Evolutionary conservation across 2,797 vertebrate species (phyloP).

Genomic region (Euphonia xanthogaster): DNA sequence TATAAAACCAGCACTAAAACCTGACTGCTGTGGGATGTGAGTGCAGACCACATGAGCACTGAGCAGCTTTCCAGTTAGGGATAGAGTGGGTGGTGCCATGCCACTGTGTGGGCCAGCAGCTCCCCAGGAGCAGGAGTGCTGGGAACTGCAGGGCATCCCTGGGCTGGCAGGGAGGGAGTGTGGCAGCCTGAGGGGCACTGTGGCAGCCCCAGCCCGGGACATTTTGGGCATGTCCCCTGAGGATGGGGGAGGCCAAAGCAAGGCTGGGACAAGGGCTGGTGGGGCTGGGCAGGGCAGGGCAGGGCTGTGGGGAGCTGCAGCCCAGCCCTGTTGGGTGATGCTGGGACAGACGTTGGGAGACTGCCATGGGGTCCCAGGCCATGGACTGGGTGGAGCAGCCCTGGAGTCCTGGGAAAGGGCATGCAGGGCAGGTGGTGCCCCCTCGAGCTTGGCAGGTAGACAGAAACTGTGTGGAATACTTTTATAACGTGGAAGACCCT

Average conservation of each 20-base stretch:
- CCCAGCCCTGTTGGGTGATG: fast-evolving
- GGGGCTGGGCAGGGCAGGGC: fast-evolving
- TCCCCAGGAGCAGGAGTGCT: fast-evolving
- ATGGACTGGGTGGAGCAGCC: fast-evolving
- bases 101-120: fast-evolving
- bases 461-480: not conserved
- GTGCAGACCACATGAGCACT: not conserved
- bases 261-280: no score
- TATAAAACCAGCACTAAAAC: slow-evolving; percentile 27
- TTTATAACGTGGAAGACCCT: not conserved
- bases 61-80: not conserved
- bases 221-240: not conserved
- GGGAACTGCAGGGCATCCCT: not conserved
- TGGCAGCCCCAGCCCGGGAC: not conserved
- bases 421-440: not conserved
- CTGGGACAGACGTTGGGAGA: not conserved
- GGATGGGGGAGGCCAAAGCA: not conserved
- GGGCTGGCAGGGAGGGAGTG: fast-evolving
- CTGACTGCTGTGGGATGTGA: not conserved
- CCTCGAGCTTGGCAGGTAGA: fast-evolving
- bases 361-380: not conserved
- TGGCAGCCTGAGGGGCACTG: fast-evolving
- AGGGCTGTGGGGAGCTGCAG: not conserved
- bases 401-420: not conserved
- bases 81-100: not conserved